Evolutionary conservation across 2,113 vertebrate species (phyloP).

Genomic region (Ia io): DNA sequence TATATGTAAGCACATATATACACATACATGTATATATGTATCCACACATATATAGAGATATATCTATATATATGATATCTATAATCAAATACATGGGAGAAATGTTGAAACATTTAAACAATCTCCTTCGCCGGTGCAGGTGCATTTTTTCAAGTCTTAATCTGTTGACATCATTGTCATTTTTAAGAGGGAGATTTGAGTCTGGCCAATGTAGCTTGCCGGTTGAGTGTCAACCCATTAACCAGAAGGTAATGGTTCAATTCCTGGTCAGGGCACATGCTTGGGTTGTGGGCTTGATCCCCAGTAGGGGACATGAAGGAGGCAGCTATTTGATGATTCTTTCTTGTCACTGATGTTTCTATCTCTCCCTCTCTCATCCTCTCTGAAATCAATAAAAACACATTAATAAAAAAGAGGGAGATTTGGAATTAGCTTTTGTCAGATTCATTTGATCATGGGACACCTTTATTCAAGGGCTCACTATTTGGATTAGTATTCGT

Average conservation of each 20-base stretch:
- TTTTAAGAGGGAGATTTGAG: neutral
- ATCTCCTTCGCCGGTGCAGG: neutral
- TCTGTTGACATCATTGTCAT: neutral
- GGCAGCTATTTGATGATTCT: too few species aligned
- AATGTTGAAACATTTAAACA: constrained; percentile 34
- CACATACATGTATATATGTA: neutral
- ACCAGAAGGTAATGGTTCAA: too few species aligned
- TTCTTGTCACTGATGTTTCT: too few species aligned
- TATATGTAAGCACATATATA: neutral
- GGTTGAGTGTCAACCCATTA: too few species aligned
- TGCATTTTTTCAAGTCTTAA: neutral
- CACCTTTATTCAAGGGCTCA: neutral
- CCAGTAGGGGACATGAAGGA: too few species aligned
- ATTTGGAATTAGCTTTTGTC: neutral
- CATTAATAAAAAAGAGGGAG: neutral
- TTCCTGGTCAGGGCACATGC: too few species aligned
- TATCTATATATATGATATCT: neutral
- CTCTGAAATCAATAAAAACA: too few species aligned
- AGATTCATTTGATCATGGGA: neutral
- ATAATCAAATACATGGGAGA: neutral
- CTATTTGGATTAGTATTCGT: neutral
- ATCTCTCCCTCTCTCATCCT: too few species aligned
- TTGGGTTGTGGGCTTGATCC: too few species aligned
- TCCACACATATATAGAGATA: too few species aligned
- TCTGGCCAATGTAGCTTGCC: too few species aligned